Conservation (phyloP, 2,113 vertebrate species). For the Gracilinanus agilis region DNA sequence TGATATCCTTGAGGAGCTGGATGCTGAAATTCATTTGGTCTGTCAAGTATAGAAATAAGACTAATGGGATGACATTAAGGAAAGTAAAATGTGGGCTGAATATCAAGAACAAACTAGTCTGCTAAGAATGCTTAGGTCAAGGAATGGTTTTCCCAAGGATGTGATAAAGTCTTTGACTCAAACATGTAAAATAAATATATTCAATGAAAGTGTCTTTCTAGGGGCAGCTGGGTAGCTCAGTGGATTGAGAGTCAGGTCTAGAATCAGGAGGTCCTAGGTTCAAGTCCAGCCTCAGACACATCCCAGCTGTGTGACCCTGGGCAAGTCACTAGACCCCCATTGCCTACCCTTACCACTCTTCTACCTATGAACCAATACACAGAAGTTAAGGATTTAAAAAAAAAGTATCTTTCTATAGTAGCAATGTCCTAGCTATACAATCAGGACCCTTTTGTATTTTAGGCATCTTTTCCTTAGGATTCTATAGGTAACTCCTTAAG, state of each 20-base stretch:
- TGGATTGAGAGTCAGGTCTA: too few species aligned
- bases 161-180: neutral
- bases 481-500: too few species aligned
- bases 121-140: neutral
- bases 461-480: neutral
- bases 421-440: neutral
- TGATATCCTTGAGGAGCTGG: neutral
- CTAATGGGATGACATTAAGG: slow-evolving; percentile 11
- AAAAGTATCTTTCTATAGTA: neutral
- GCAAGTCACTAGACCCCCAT: too few species aligned
- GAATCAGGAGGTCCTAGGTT: too few species aligned
- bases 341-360: too few species aligned
- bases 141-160: neutral
- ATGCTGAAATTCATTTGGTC: neutral
- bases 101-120: neutral
- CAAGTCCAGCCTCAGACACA: too few species aligned
- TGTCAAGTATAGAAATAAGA: neutral
- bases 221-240: too few species aligned
- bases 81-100: slow-evolving; percentile 7
- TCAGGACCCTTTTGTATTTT: neutral
- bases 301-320: too few species aligned
- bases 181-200: neutral
- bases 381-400: too few species aligned
- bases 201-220: neutral
- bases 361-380: too few species aligned